Evolutionary conservation across 2,113 vertebrate species (phyloP), one percentile per base, ranked within the genome.

Genomic region (Felis chaus): DNA sequence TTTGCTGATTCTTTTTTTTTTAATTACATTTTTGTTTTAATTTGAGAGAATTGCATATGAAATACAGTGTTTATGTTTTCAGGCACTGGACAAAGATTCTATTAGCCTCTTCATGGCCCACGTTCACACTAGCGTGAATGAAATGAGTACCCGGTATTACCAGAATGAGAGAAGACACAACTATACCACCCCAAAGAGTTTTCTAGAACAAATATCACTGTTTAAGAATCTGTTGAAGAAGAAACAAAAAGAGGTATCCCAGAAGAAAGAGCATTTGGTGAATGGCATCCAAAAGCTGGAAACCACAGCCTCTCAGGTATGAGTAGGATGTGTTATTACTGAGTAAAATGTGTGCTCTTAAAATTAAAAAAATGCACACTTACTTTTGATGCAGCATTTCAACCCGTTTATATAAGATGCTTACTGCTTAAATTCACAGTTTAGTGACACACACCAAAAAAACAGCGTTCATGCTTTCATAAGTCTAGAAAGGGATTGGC

Each of bases 101-200:
- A 98, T 99, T 97, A 99, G 99, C 96, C 98, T 99, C 98, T 99
- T 99, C 98, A 99, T 99, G 99, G 99, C 98, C 74, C 99, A 99
- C 12, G 99, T 98, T 97, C 99, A 99, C 97, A 99, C 97, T 96
- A 99, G 98, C 84, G 98, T 99, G 96, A 99, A 98, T 96, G 98
- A 98, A 78, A 98, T 99, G 97, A 99, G 99, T 97, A 98, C 98
- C 97, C 99, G 99, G 98, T 99, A 98, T 97, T 98, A 96, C 93
- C 93, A 79, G 96, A 99, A 99, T 94, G 99, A 99, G 97, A 99
- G 98, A 97, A 97, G 97, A 94, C 98, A 99, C 97, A 99, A 99
- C 98, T 99, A 99, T 90, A 99, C 98, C 89, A 99, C 99, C 97
- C 99, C 98, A 33, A 99, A 99, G 97, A 99, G 98, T 98, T 99